Evolutionary conservation across 2,797 vertebrate species (phyloP).

Genomic region (Ispidina lecontei): DNA sequence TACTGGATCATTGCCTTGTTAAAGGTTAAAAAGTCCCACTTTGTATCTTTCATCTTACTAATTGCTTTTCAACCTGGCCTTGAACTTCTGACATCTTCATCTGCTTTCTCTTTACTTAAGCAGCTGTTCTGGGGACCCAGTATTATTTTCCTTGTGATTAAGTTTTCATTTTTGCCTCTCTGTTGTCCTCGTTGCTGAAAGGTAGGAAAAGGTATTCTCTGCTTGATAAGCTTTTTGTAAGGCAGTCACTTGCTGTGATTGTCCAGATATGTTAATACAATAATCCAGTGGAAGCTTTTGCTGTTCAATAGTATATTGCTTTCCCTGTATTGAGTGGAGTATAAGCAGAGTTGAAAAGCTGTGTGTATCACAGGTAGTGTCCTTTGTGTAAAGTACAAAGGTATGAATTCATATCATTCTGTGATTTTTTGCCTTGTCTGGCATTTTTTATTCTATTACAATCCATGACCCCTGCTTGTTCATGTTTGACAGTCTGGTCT

Average conservation of each 20-base stretch:
- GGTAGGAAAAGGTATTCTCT: not conserved
- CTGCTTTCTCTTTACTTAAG: not conserved
- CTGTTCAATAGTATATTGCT: not conserved
- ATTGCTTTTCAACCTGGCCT: conserved; percentile 32
- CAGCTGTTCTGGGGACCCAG: not conserved
- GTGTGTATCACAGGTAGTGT: not conserved
- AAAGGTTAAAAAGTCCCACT: not conserved
- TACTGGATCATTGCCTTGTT: not conserved
- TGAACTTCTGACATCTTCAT: conserved; percentile 32
- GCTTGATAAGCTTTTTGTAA: not conserved
- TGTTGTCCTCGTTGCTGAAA: not conserved
- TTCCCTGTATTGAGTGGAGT: not conserved
- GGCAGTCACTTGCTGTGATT: not conserved
- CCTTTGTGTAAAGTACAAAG: not conserved
- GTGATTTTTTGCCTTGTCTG: not conserved
- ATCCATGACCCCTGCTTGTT: not conserved
- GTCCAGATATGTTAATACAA: not conserved
- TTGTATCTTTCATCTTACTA: not conserved
- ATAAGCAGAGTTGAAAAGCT: conserved; percentile 13
- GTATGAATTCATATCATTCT: too few relatives aligned
- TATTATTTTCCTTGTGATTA: not conserved
- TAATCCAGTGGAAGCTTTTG: not conserved
- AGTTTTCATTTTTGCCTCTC: not conserved
- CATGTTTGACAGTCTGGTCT: not conserved
- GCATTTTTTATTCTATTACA: not conserved